phyloP scores from a whole-genome alignment of 2,797 vertebrate species.

The Poliocrania exsul region DNA sequence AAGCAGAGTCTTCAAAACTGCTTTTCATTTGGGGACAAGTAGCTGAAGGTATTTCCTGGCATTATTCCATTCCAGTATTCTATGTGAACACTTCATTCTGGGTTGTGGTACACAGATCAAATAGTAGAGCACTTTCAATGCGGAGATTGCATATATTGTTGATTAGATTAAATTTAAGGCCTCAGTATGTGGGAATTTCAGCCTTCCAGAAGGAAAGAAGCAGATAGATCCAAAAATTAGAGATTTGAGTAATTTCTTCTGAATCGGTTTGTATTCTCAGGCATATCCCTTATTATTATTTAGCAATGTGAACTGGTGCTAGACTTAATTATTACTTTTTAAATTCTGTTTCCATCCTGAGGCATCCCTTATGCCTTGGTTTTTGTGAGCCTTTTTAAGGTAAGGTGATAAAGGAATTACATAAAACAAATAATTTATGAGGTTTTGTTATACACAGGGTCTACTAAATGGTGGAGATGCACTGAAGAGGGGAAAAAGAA shows the following conservation, averaged over 20 bases:
- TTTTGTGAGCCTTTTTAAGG: background rate
- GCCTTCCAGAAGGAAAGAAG: background rate
- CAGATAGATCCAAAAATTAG: background rate
- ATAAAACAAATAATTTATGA: background rate
- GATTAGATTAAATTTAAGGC: background rate
- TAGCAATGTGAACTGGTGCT: background rate
- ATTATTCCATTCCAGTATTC: background rate
- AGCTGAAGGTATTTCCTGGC: background rate
- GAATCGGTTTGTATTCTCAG: constrained; percentile 17
- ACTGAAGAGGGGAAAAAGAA: background rate
- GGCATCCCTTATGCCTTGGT: background rate
- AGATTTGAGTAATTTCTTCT: constrained; percentile 26
- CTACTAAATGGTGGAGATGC: background rate
- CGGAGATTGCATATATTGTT: background rate
- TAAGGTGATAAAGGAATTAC: background rate
- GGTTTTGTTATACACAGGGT: background rate
- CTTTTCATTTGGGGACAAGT: background rate
- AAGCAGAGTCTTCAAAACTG: background rate
- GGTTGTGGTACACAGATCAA: background rate
- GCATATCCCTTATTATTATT: background rate
- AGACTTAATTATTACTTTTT: background rate
- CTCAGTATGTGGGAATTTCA: constrained; percentile 1
- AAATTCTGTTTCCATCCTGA: background rate
- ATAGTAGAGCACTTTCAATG: background rate
- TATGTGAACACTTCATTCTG: background rate